Evolutionary conservation across 2,113 vertebrate species (phyloP).

Genomic region (Neolamprologus tretocephalus): DNA sequence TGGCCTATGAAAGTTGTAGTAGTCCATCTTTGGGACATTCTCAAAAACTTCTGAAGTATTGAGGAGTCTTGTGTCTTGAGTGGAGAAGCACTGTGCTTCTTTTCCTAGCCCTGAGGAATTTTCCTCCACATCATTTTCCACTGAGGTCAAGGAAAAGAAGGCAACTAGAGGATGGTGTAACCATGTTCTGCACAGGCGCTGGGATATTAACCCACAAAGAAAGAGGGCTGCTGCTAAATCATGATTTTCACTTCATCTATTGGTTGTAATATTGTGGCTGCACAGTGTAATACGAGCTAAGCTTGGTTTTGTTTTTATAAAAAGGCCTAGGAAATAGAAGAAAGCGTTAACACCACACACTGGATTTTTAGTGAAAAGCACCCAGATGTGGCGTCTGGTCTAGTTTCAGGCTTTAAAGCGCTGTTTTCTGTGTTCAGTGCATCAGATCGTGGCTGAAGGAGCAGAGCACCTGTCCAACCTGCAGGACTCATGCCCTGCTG

Average conservation of each 20-base stretch:
- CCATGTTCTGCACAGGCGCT: background rate
- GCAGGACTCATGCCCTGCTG: conserved; percentile 66
- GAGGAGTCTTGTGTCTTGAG: background rate
- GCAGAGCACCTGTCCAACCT: conserved; percentile 84
- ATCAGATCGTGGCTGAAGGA: conserved; percentile 81
- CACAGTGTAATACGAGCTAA: background rate
- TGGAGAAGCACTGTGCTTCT: background rate
- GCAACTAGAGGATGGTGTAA: background rate
- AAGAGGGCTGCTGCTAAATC: background rate
- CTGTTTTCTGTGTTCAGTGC: conserved; percentile 70
- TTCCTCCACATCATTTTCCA: background rate
- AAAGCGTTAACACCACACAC: background rate
- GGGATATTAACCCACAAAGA: background rate
- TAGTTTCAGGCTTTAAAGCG: background rate
- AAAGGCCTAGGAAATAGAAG: background rate
- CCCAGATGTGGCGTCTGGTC: background rate
- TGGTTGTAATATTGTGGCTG: background rate
- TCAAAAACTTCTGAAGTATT: background rate
- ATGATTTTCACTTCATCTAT: background rate
- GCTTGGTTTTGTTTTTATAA: background rate
- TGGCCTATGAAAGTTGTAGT: background rate
- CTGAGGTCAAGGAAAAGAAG: background rate
- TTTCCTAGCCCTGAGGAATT: background rate
- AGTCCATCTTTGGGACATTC: background rate
- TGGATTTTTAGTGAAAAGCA: background rate